Base-by-base conservation (phyloP, 1,140 invertebrate genomes). In the Zaprionus inermis region DNA sequence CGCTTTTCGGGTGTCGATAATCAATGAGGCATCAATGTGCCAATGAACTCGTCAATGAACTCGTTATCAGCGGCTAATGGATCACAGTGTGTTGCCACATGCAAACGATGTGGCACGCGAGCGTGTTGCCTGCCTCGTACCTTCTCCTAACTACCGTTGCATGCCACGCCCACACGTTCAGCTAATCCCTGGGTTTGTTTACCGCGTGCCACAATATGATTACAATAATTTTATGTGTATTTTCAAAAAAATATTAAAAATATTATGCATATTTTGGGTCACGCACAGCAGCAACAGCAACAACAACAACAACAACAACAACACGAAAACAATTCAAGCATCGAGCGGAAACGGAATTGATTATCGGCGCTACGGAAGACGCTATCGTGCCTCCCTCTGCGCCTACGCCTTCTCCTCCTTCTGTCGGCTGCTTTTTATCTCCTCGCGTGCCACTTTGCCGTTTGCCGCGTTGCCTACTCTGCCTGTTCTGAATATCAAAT, bases 1-100 rank as follows among this genome's bases (percentile, higher is more conserved):
- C 79, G 65, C 57, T 49, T 36, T 83, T 55, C 49, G 24, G 34
- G 24, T 54, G 16, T 34, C 24, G 55, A 55, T 72, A 76, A 76
- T 76, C 79, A 80, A 60, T 78, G n/a, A 38, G 41, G 64, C 57
- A 86, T 83, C 79, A 79, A 80, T 89, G 83, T 85, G 84, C 83
- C 83, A 88, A 88, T 86, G 82, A 86, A 84, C 81, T 80, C 81
- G 74, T 80, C 81, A 84, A 81, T 85, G 78, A 81, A 82, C 84
- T 88, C 77, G 70, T 88, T 83, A 88, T 89, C 76, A 77, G 51
- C 76, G 52, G 52, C 73, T 74, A 84, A 84, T 84, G 60, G 73
- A 59, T 44, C 61, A 49, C 28, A 9, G 36, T 41, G 14, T 41
- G 36, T 55, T 78, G 65, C 65, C 44, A 65, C 80, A 76, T 76